Evolutionary conservation across 2,113 vertebrate genomes (phyloP).

Genomic region (Ciconia maguari): DNA sequence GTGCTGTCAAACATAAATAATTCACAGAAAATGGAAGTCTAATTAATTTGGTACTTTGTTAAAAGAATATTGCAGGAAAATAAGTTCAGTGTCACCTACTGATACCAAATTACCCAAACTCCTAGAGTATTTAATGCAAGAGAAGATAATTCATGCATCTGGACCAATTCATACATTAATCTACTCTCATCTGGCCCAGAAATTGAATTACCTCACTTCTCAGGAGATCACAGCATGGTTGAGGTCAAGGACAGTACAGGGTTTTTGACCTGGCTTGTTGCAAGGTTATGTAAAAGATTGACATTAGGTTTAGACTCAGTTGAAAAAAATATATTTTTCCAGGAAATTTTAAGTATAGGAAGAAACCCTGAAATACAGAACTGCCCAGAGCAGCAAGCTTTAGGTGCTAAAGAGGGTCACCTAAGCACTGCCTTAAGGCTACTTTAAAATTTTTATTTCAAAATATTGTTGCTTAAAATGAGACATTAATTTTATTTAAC

Average conservation of each 20-base stretch:
- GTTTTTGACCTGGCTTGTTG: not conserved
- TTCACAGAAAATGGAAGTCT: not conserved
- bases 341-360: not conserved
- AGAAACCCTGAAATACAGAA: not conserved
- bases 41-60: not conserved
- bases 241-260: not conserved
- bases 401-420: not conserved
- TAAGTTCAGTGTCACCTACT: not conserved
- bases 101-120: not conserved
- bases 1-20: not conserved
- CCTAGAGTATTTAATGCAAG: not conserved
- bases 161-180: not conserved
- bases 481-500: not conserved
- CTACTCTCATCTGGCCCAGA: not conserved
- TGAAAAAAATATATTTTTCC: not conserved
- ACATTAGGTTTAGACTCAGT: not conserved
- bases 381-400: not conserved
- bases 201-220: slow-evolving; percentile 5
- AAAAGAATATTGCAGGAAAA: not conserved
- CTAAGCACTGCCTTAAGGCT: not conserved
- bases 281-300: not conserved
- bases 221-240: not conserved
- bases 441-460: not conserved
- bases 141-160: not conserved
- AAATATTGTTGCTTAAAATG: not conserved